Evolutionary conservation across 2,113 vertebrate genomes (phyloP).

Genomic region (Colius striatus): DNA sequence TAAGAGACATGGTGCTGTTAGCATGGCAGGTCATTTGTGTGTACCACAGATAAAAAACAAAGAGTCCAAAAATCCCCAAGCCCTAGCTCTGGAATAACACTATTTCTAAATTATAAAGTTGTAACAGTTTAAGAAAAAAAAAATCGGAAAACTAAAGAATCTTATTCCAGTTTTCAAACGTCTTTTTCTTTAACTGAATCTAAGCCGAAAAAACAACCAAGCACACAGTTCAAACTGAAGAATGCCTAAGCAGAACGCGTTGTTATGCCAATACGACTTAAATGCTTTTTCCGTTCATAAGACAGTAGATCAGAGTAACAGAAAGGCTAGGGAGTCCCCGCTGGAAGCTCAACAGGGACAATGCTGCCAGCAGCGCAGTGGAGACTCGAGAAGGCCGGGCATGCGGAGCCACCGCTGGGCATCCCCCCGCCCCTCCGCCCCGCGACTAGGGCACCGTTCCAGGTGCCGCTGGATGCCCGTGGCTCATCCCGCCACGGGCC

Average conservation of each 20-base stretch:
- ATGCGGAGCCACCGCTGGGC: neutral
- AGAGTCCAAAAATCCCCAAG: neutral
- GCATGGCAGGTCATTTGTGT: neutral
- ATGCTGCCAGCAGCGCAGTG: neutral
- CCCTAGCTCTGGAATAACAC: neutral
- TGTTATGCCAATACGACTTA: neutral
- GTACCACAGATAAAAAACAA: neutral
- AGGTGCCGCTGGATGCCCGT: neutral
- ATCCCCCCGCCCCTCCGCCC: too few species aligned
- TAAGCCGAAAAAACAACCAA: neutral
- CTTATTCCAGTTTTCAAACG: neutral
- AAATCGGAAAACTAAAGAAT: rapidly evolving
- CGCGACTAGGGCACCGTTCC: neutral
- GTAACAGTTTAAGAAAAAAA: neutral
- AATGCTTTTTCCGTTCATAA: neutral
- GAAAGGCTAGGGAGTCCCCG: neutral
- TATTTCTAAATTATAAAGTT: rapidly evolving
- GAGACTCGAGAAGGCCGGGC: neutral
- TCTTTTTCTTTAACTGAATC: neutral
- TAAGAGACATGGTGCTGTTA: neutral
- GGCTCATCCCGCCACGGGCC: neutral
- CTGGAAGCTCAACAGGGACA: neutral
- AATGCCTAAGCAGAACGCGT: neutral
- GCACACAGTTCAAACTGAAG: neutral
- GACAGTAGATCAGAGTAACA: rapidly evolving